phyloP scores from a whole-genome alignment of 2,888 invertebrate genomes.

The Scotopteryx bipunctaria region DNA sequence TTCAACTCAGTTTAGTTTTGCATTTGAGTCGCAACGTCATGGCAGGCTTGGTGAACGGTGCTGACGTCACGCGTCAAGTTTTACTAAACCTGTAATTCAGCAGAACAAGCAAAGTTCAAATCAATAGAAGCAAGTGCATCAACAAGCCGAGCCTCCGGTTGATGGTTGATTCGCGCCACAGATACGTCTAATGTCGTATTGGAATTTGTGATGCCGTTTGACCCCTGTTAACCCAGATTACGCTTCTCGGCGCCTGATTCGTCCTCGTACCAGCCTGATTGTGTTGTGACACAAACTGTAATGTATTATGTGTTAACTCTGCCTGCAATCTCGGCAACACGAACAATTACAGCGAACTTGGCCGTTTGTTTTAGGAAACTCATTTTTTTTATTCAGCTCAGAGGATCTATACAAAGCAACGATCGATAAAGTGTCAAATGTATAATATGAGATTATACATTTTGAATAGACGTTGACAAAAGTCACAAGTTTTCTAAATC shows the following conservation, averaged over 20 bases:
- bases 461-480: too few species aligned
- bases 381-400: too few species aligned
- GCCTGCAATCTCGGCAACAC: constrained; percentile 80
- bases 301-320: constrained; percentile 84
- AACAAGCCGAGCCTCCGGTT: constrained; percentile 56
- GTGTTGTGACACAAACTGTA: constrained; percentile 84
- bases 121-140: constrained; percentile 34
- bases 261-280: constrained; percentile 80
- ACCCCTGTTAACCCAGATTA: constrained; percentile 90
- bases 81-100: constrained; percentile 26
- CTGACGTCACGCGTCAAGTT: constrained; percentile 7
- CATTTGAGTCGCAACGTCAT: too few species aligned
- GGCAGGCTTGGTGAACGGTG: background rate
- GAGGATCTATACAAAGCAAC: too few species aligned
- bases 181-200: constrained; percentile 85
- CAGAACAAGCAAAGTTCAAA: constrained; percentile 29
- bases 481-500: too few species aligned
- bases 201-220: constrained; percentile 88
- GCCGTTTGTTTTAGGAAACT: constrained; percentile 52
- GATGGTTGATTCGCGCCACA: constrained; percentile 80
- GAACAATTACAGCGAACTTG: constrained; percentile 78
- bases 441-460: too few species aligned
- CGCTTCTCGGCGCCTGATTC: constrained; percentile 84
- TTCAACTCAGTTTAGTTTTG: too few species aligned
- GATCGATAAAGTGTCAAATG: too few species aligned